A percentile compares a stretch with the other conserved stretches of the same genome.
Evolutionary conservation across 2,888 invertebrate genomes (phyloP).

Genomic region (Caenorhabditis sinica): DNA sequence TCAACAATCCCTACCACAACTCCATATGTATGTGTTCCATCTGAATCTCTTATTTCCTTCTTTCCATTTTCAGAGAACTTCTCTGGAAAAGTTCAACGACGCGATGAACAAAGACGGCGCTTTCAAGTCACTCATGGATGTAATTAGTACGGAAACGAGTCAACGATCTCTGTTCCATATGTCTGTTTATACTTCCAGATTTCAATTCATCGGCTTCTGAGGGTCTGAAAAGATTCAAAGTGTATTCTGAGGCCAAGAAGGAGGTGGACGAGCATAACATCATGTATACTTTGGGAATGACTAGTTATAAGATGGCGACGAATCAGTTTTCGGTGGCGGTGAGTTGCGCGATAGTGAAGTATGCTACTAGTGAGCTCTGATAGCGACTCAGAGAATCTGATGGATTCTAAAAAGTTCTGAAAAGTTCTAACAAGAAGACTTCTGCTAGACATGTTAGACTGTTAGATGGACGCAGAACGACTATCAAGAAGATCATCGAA

Average conservation of each 20-base stretch:
- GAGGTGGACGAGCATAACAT: slow-evolving; percentile 67
- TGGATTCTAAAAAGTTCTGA: no score
- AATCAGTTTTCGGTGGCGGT: slow-evolving; percentile 68
- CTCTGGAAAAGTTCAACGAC: slow-evolving; percentile 45
- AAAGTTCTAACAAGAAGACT: no score
- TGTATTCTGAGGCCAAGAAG: slow-evolving; percentile 49
- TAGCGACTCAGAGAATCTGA: no score
- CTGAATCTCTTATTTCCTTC: neutral
- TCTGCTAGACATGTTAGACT: no score
- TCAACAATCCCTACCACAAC: slow-evolving; percentile 39
- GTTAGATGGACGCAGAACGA: no score
- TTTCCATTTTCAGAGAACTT: slow-evolving; percentile 27
- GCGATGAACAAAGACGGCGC: slow-evolving; percentile 54
- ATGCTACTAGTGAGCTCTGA: no score
- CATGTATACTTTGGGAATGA: slow-evolving; percentile 43
- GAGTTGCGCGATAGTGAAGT: no score
- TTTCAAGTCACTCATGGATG: slow-evolving; percentile 55
- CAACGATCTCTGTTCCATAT: neutral
- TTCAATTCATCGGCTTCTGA: slow-evolving; percentile 42
- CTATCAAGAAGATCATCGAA: no score
- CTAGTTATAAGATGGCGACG: slow-evolving; percentile 56
- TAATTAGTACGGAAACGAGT: slow-evolving; percentile 35
- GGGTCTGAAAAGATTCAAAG: slow-evolving; percentile 52
- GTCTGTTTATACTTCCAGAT: slow-evolving; percentile 36
- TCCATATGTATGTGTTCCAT: slow-evolving; percentile 2